Conservation (phyloP, 2,888 invertebrate genomes). For the Philaethria dido region DNA sequence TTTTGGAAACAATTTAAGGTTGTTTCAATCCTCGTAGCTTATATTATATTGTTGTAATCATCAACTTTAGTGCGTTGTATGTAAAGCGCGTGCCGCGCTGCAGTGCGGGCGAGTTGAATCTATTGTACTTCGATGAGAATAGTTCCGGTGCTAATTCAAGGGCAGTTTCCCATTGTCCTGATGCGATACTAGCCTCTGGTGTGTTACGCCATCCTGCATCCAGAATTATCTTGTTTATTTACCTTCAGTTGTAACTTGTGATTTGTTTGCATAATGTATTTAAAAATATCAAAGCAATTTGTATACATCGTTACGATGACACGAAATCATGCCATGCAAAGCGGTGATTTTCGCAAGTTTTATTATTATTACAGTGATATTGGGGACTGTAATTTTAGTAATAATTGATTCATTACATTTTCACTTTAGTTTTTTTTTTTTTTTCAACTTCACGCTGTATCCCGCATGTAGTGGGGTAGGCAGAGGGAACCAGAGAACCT, state of each 20-base stretch:
- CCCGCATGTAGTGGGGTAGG: too few relatives aligned
- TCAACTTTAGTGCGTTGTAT: slow-evolving; percentile 51
- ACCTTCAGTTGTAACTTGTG: neutral
- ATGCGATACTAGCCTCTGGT: slow-evolving; percentile 50
- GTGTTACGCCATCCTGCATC: slow-evolving; percentile 45
- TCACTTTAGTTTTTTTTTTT: too few relatives aligned
- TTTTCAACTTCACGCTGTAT: too few relatives aligned
- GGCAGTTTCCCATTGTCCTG: slow-evolving; percentile 67
- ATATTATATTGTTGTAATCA: slow-evolving; percentile 44
- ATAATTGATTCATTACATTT: neutral
- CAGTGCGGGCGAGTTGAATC: slow-evolving; percentile 73
- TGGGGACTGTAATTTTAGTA: neutral
- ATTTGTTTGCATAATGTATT: slow-evolving; percentile 1
- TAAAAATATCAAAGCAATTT: slow-evolving; percentile 27
- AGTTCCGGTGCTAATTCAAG: slow-evolving; percentile 79
- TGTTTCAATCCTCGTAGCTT: neutral
- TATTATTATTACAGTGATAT: neutral
- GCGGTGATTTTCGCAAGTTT: slow-evolving; percentile 33
- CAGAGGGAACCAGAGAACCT: too few relatives aligned
- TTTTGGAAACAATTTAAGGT: neutral
- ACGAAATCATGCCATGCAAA: slow-evolving; percentile 38
- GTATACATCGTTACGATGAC: slow-evolving; percentile 16
- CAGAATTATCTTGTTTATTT: slow-evolving; percentile 39
- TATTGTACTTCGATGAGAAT: slow-evolving; percentile 74
- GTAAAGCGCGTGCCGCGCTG: slow-evolving; percentile 62